Evolutionary conservation across 2,113 vertebrate genomes (phyloP).

Genomic region (Pollimyrus isidori): DNA sequence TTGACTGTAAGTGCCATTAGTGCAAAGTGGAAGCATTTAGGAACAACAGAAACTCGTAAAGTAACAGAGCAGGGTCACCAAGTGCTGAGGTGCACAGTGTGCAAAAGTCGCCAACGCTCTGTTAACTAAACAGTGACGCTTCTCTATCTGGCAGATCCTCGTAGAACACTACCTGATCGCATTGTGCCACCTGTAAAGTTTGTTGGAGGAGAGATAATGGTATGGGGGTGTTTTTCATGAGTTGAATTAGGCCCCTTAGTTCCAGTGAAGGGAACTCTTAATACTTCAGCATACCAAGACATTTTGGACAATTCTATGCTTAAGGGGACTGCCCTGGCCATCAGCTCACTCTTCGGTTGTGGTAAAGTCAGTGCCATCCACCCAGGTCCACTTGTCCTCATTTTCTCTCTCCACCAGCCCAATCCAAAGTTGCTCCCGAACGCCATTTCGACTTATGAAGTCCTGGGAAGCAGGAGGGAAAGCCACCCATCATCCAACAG

Average conservation of each 20-base stretch:
- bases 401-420: constrained; percentile 1
- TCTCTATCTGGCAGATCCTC: background rate
- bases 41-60: no score
- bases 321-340: background rate
- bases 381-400: background rate
- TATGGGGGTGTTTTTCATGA: no score
- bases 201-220: background rate
- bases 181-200: background rate
- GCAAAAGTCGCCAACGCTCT: no score
- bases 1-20: no score
- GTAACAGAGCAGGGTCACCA: no score
- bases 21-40: no score
- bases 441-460: background rate
- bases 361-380: background rate
- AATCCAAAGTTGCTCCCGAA: background rate
- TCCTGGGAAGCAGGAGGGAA: background rate
- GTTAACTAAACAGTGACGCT: background rate
- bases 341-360: background rate
- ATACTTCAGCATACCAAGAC: no score
- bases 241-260: no score
- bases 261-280: no score
- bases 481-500: background rate
- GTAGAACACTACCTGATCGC: background rate
- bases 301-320: background rate
- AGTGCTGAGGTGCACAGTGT: no score